These are phyloP conservation scores for Phacellophora camtschatica DNA, from an alignment of 30 jellyfish, hydroid and myxozoan genomes.

Conservation along the genomic window DNA sequence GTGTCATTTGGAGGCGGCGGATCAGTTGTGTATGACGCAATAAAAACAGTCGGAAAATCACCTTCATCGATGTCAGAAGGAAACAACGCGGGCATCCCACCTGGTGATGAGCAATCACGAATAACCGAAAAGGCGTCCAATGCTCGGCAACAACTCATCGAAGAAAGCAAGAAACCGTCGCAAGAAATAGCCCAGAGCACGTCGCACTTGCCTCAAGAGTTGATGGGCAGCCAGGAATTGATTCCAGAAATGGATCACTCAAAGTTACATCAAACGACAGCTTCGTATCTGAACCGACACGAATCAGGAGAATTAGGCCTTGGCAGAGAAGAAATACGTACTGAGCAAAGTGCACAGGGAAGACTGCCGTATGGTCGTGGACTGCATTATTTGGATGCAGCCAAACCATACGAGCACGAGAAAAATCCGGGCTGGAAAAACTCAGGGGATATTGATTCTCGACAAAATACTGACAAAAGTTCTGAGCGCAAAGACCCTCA, in stretches of 20 bases:
- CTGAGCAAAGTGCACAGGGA: not conserved
- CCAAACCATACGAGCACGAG: not conserved
- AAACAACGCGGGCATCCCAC: constrained; percentile 74
- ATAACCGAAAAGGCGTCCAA: constrained; percentile 10
- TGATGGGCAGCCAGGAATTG: constrained; percentile 44
- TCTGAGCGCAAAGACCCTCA: too few relatives aligned
- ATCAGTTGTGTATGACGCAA: constrained; percentile 35
- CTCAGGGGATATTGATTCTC: not conserved
- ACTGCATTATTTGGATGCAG: not conserved
- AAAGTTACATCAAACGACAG: constrained; percentile 2
- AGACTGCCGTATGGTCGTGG: constrained; percentile 44
- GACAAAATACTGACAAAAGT: not conserved
- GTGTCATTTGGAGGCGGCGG: constrained; percentile 86
- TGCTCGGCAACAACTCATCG: constrained; percentile 1
- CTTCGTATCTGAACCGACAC: constrained; percentile 34
- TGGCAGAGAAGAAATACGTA: constrained; percentile 36
- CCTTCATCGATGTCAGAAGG: constrained; percentile 59
- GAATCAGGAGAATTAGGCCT: constrained; percentile 43
- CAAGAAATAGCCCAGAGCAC: not conserved
- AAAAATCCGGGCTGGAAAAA: not conserved
- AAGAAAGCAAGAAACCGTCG: too few relatives aligned
- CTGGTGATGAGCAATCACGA: not conserved
- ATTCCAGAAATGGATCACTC: constrained; percentile 4
- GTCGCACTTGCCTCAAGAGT: constrained; percentile 4
- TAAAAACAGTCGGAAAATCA: constrained; percentile 16